Evolutionary conservation across 35 echinoderm and acorn worm species (phyloP), one percentile per base, ranked within the genome.

Genomic region (Diadema setosum): DNA sequence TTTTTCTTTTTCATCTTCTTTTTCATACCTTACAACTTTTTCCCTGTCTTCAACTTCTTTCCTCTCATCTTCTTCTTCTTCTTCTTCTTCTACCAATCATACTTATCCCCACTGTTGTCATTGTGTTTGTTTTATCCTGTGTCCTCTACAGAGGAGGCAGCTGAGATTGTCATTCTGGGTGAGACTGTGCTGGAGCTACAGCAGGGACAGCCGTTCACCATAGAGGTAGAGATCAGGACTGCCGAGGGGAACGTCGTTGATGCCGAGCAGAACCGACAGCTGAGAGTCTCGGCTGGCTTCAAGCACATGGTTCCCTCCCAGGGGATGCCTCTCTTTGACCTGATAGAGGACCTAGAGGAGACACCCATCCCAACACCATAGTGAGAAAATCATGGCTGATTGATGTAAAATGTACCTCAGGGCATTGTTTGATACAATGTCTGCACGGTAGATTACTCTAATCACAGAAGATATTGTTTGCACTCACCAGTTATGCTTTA

Each of bases 331-430:
- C 56, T 99, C 3, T 89, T 95, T 61, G 92, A 94, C 57, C 49
- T 99, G 15, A 95, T 99, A 42, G 96, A 99, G 90, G 89, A 99
- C 26, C 89, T 99, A 64, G 96, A 99, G 25, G 93, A 99, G 32
- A 92, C 24, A 78, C 82, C 96, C 15, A 75, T 86, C 41, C 56
- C 69, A 52, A 99, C 96, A 7, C 92, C 93, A 41, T 99, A 86
- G 96, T 98, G 83, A 94, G 96, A 88, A 36, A 16, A n/a, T n/a
- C n/a, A n/a, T n/a, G n/a, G n/a, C n/a, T n/a, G n/a, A n/a, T n/a
- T n/a, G n/a, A n/a, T n/a, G n/a, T n/a, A n/a, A n/a, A n/a, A n/a
- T n/a, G n/a, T n/a, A n/a, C n/a, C n/a, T n/a, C n/a, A n/a, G n/a
- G n/a, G n/a, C n/a, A n/a, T n/a, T n/a, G n/a, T n/a, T n/a, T n/a